A percentile compares a stretch with the other conserved stretches of the same genome.
These are phyloP conservation scores for Arizona elegans DNA, from an alignment of 2,113 vertebrate species.

Conservation along the genomic window DNA sequence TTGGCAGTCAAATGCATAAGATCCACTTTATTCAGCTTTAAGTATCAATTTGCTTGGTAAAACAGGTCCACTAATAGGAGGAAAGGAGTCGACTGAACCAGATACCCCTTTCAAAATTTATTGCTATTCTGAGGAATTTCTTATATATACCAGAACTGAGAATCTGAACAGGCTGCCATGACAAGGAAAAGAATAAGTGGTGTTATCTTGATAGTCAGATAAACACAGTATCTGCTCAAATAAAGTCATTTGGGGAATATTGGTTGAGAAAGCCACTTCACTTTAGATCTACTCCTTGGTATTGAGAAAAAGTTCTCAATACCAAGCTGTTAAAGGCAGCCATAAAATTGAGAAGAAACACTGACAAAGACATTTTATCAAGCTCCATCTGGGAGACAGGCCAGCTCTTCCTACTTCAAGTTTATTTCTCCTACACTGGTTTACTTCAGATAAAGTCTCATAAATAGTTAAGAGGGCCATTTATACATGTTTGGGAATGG, in stretches of 20 bases:
- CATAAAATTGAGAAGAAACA: slow-evolving; percentile 81
- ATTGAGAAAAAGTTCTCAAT: slow-evolving; percentile 76
- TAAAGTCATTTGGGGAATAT: slow-evolving; percentile 75
- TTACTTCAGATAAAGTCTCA: slow-evolving; percentile 83
- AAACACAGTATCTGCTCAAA: slow-evolving; percentile 81
- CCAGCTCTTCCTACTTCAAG: slow-evolving; percentile 82
- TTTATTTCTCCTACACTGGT: slow-evolving; percentile 81
- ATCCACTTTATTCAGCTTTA: slow-evolving; percentile 41
- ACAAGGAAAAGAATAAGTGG: slow-evolving; percentile 68
- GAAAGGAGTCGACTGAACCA: slow-evolving; percentile 44
- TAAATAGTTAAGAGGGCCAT: slow-evolving; percentile 81
- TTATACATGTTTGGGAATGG: slow-evolving; percentile 73
- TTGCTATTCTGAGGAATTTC: slow-evolving; percentile 82
- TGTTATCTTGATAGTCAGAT: slow-evolving; percentile 93
- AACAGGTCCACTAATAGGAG: slow-evolving; percentile 41
- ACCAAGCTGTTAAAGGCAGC: slow-evolving; percentile 81
- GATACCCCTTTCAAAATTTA: slow-evolving; percentile 77
- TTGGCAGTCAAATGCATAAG: neutral
- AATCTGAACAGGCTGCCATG: slow-evolving; percentile 71
- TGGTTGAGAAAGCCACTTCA: slow-evolving; percentile 81
- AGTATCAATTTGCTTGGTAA: slow-evolving; percentile 31
- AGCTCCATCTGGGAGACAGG: slow-evolving; percentile 71
- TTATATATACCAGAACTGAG: slow-evolving; percentile 75
- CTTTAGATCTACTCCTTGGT: slow-evolving; percentile 64
- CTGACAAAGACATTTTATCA: slow-evolving; percentile 75